A percentile compares a stretch with the other conserved stretches of the same genome.
Evolutionary conservation across 1,140 invertebrate genomes (phyloP).

Genomic region (Drosophila hydei): DNA sequence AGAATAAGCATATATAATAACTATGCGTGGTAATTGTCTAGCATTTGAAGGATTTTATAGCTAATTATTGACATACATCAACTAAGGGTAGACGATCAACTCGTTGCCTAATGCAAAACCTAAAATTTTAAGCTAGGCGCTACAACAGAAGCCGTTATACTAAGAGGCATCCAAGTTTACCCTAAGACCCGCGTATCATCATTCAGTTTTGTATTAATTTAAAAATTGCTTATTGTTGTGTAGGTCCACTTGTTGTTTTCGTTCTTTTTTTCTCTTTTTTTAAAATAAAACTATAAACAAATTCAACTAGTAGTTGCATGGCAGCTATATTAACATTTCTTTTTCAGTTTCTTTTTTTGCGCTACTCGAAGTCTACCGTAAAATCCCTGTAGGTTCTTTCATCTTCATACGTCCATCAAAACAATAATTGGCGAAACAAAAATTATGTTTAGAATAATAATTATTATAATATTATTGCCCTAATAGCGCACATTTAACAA

Average conservation of each 20-base stretch:
- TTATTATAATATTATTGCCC: slow-evolving; percentile 44
- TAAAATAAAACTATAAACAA: slow-evolving; percentile 60
- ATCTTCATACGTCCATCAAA: slow-evolving; percentile 15
- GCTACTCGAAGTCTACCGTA: slow-evolving; percentile 75
- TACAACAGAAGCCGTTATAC: slow-evolving; percentile 81
- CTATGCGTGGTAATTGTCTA: slow-evolving; percentile 61
- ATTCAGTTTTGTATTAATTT: slow-evolving; percentile 51
- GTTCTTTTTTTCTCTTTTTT: slow-evolving; percentile 18
- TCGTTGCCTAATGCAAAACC: slow-evolving; percentile 45
- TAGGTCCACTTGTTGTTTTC: slow-evolving; percentile 32
- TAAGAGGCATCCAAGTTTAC: slow-evolving; percentile 73
- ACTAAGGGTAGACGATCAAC: slow-evolving; percentile 37
- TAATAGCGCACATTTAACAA: slow-evolving; percentile 49
- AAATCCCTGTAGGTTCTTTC: slow-evolving; percentile 79
- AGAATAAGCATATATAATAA: slow-evolving; percentile 25
- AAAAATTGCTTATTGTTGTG: slow-evolving; percentile 70
- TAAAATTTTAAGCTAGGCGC: slow-evolving; percentile 63
- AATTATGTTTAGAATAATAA: slow-evolving; percentile 1
- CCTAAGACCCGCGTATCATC: slow-evolving; percentile 70
- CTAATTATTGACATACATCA: slow-evolving; percentile 49
- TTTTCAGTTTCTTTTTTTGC: slow-evolving; percentile 38
- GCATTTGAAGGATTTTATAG: slow-evolving; percentile 60
- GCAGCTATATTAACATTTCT: slow-evolving; percentile 50
- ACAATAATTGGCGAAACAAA: slow-evolving; percentile 17
- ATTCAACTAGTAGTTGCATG: slow-evolving; percentile 67